phyloP scores from a whole-genome alignment of 2,888 invertebrate genomes.

The Hyles lineata region DNA sequence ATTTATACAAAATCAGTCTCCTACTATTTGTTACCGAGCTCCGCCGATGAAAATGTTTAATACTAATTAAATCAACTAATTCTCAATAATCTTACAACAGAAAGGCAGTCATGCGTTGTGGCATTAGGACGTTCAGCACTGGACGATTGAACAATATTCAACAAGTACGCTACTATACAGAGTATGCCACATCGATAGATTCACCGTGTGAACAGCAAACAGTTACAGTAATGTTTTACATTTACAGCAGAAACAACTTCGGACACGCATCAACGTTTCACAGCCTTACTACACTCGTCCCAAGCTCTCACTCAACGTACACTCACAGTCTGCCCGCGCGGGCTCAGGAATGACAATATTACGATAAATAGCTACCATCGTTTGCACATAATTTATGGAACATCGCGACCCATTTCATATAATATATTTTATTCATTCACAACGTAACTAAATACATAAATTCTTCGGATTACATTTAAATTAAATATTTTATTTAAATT shows the following conservation, averaged over 20 bases:
- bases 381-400: conserved; percentile 42
- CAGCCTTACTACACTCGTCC: conserved; percentile 82
- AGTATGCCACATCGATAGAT: conserved; percentile 29
- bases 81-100: conserved; percentile 52
- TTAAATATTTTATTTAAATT: conserved; percentile 28
- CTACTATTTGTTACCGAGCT: conserved; percentile 80
- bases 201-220: conserved; percentile 16
- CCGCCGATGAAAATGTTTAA: conserved; percentile 60
- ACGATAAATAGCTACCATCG: conserved; percentile 62
- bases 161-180: conserved; percentile 38
- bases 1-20: conserved; percentile 83
- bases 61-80: conserved; percentile 56
- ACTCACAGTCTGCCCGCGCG: conserved; percentile 67
- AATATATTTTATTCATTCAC: conserved; percentile 12
- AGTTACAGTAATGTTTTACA: conserved; percentile 25
- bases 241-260: conserved; percentile 60
- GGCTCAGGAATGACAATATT: conserved; percentile 76
- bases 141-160: conserved; percentile 67
- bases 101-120: conserved; percentile 63
- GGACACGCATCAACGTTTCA: conserved; percentile 74
- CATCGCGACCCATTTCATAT: conserved; percentile 13
- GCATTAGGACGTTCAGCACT: conserved; percentile 68
- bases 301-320: conserved; percentile 71
- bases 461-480: conserved; percentile 30
- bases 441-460: conserved; percentile 24